These are phyloP conservation scores for Halcyon chelicuti DNA, from an alignment of 2,797 vertebrate species.

Conservation along the genomic window DNA sequence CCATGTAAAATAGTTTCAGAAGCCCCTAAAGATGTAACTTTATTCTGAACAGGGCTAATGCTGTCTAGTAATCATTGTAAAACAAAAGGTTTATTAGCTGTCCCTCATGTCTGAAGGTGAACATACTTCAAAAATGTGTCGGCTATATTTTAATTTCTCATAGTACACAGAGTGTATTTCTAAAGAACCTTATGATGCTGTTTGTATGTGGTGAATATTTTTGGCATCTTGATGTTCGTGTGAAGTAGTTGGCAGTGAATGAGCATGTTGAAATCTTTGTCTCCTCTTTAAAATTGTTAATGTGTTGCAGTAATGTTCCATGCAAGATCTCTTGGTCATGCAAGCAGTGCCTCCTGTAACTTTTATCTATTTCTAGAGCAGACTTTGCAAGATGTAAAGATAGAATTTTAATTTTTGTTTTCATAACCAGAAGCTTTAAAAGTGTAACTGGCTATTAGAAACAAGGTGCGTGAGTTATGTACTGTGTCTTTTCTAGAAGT, in stretches of 20 bases:
- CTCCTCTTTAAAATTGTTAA: neutral
- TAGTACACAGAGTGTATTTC: neutral
- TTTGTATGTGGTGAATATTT: neutral
- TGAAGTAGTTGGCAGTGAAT: neutral
- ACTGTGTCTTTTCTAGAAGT: neutral
- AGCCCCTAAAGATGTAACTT: neutral
- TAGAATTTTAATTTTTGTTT: neutral
- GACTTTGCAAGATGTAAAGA: neutral
- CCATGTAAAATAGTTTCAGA: neutral
- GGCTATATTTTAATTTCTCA: neutral
- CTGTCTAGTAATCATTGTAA: neutral
- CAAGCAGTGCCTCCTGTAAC: neutral
- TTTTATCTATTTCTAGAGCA: neutral
- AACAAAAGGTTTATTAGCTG: neutral
- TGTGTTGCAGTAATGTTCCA: neutral
- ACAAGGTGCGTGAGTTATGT: rapidly evolving
- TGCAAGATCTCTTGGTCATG: neutral
- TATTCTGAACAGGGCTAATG: neutral
- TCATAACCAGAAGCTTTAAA: neutral
- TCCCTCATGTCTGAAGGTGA: neutral
- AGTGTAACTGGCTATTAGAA: neutral
- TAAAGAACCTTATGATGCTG: neutral
- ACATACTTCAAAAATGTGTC: neutral
- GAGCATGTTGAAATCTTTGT: neutral
- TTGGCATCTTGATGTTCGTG: neutral